These are phyloP conservation scores for Neotragus moschatus DNA, from an alignment of 2,113 vertebrate species.

Conservation along the genomic window DNA sequence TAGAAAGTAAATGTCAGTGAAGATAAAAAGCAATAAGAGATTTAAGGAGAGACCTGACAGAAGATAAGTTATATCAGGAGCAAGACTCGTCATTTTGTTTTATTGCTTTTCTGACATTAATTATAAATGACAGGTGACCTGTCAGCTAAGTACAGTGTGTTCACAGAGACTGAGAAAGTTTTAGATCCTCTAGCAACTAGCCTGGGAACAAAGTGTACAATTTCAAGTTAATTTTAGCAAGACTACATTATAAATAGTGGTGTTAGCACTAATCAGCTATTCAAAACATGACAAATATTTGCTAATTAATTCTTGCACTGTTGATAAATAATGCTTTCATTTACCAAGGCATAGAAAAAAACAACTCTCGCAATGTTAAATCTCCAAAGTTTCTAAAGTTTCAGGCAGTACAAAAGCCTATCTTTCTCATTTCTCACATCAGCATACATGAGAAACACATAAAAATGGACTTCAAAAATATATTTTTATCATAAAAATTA, in stretches of 20 bases:
- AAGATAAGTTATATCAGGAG: conserved; percentile 65
- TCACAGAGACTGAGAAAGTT: conserved; percentile 43
- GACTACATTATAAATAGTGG: not conserved
- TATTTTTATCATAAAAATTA: not conserved
- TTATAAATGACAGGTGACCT: conserved; percentile 75
- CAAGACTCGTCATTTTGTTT: conserved; percentile 76
- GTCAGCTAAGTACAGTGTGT: conserved; percentile 43
- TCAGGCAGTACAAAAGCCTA: not conserved
- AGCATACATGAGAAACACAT: not conserved
- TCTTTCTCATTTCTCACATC: not conserved
- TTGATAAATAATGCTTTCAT: conserved; percentile 43
- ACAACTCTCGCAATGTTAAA: not conserved
- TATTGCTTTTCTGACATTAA: conserved; percentile 74
- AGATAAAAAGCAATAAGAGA: conserved; percentile 17
- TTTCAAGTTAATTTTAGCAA: conserved; percentile 53
- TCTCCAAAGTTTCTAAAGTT: not conserved
- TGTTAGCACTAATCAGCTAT: conserved; percentile 30
- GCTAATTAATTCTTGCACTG: conserved; percentile 45
- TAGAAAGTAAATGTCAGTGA: conserved; percentile 52
- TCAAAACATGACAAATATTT: conserved; percentile 45
- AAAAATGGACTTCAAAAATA: not conserved
- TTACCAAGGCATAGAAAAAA: not conserved
- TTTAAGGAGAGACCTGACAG: conserved; percentile 57
- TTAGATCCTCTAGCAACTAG: not conserved
- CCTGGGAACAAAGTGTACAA: not conserved